These are phyloP conservation scores for Erannis defoliaria DNA, from an alignment of 2,888 invertebrate genomes.

Conservation along the genomic window DNA sequence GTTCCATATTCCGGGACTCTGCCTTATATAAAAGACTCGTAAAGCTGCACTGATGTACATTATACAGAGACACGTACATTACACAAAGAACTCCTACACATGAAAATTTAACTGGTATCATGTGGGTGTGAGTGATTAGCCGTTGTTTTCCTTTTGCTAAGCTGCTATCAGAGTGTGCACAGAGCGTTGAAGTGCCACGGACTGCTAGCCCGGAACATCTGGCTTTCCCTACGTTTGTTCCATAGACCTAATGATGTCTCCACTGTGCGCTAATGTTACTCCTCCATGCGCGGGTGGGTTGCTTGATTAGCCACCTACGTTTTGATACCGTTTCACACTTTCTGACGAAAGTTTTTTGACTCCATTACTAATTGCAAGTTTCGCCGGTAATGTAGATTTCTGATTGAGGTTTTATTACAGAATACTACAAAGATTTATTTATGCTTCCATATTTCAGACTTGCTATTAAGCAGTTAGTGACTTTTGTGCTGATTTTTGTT, in stretches of 20 bases:
- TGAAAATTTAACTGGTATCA: background rate
- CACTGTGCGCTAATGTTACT: constrained; percentile 43
- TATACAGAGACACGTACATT: no score
- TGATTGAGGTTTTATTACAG: background rate
- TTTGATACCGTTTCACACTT: constrained; percentile 7
- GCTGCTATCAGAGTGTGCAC: constrained; percentile 68
- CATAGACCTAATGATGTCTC: constrained; percentile 35
- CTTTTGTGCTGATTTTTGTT: background rate
- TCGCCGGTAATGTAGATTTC: background rate
- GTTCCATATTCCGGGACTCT: no score
- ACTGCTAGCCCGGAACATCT: constrained; percentile 74
- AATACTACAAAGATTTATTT: background rate
- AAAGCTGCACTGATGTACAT: no score
- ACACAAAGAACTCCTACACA: no score
- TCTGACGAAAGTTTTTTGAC: constrained; percentile 17
- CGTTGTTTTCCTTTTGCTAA: constrained; percentile 43
- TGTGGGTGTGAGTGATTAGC: constrained; percentile 16
- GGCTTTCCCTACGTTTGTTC: constrained; percentile 71
- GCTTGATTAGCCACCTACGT: constrained; percentile 9
- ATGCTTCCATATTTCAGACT: background rate
- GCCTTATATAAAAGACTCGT: no score
- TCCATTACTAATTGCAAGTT: background rate
- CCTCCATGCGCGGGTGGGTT: constrained; percentile 31
- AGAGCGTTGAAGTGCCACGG: constrained; percentile 73
- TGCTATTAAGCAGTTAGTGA: background rate